Evolutionary conservation across 2,113 vertebrate genomes (phyloP).

Genomic region (Balaeniceps rex): DNA sequence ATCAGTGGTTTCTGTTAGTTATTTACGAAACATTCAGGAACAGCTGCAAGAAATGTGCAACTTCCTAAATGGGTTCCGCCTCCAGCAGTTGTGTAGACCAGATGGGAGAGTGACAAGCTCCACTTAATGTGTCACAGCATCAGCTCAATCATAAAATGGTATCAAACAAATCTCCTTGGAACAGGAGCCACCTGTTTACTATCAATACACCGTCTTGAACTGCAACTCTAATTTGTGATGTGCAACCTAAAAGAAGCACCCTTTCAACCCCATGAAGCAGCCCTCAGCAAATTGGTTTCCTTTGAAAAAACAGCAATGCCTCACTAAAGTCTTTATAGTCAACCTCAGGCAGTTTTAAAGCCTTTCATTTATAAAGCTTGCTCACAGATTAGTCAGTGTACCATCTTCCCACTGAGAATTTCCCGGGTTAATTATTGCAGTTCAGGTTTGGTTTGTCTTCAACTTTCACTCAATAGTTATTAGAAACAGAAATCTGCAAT

Average conservation of each 20-base stretch:
- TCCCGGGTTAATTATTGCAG: conserved; percentile 32
- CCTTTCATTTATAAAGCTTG: conserved; percentile 37
- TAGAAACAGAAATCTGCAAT: conserved; percentile 53
- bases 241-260: conserved; percentile 30
- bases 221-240: conserved; percentile 49
- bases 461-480: conserved; percentile 45
- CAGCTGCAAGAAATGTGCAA: conserved; percentile 50
- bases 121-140: conserved; percentile 69
- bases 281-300: conserved; percentile 2
- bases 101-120: conserved; percentile 71
- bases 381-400: conserved; percentile 38
- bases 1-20: conserved; percentile 51
- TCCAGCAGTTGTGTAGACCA: conserved; percentile 72
- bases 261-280: not conserved
- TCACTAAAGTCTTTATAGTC: conserved; percentile 32
- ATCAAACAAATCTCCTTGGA: conserved; percentile 63
- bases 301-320: conserved; percentile 6
- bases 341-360: conserved; percentile 48
- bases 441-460: conserved; percentile 24
- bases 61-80: conserved; percentile 61
- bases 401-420: conserved; percentile 33
- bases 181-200: conserved; percentile 72
- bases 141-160: conserved; percentile 61
- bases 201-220: conserved; percentile 58
- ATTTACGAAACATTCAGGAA: conserved; percentile 65